These are phyloP conservation scores for Gallinago solitaria DNA, from an alignment of 2,797 vertebrate genomes.

Conservation along the genomic window DNA sequence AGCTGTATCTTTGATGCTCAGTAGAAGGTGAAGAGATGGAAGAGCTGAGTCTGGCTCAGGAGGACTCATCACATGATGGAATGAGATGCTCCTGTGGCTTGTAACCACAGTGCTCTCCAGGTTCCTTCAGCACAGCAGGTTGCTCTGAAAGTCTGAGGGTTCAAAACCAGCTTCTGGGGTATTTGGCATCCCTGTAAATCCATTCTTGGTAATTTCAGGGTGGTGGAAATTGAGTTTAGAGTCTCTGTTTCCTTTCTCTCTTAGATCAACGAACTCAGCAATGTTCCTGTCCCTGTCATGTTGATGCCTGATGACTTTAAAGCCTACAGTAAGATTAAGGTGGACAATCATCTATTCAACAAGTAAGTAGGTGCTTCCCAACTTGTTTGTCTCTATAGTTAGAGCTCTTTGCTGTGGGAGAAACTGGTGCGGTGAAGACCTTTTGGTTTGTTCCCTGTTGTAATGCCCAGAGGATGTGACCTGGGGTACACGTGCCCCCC, in stretches of 20 bases:
- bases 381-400: not conserved
- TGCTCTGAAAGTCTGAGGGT: not conserved
- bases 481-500: rapidly evolving
- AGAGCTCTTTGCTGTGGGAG: not conserved
- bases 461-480: not conserved
- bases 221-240: not conserved
- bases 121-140: not conserved
- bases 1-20: not conserved
- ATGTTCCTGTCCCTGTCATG: constrained; percentile 95
- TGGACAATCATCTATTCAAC: constrained; percentile 98
- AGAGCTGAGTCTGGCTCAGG: not conserved
- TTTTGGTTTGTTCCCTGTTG: not conserved
- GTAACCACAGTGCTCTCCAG: not conserved
- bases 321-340: constrained; percentile 98
- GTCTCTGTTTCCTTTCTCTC: constrained; percentile 21
- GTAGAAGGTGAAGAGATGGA: not conserved
- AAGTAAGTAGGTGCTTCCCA: constrained; percentile 82
- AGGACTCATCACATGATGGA: rapidly evolving
- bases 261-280: constrained; percentile 94
- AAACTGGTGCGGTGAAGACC: not conserved
- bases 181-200: rapidly evolving
- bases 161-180: not conserved
- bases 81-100: not conserved
- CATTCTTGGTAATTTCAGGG: not conserved
- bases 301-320: constrained; percentile 97